phyloP scores from a whole-genome alignment of 2,888 invertebrate genomes.

The Chloromyia formosa region DNA sequence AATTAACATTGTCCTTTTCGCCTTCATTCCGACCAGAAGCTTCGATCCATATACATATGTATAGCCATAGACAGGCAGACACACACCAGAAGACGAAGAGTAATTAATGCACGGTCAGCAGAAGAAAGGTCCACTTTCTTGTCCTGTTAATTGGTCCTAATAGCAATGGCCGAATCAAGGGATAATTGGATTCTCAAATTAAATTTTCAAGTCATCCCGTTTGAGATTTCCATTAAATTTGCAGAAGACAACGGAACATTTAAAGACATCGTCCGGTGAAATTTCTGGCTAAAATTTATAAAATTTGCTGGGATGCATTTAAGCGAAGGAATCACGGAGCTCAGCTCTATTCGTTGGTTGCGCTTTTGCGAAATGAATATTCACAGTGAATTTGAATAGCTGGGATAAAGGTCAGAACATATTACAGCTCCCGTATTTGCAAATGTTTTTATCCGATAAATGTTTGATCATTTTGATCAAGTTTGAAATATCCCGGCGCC shows the following conservation, averaged over 20 bases:
- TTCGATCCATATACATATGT: no score
- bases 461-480: no score
- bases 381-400: no score
- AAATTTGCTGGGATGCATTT: no score
- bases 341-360: no score
- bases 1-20: neutral
- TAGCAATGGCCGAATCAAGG: slow-evolving; percentile 41
- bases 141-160: slow-evolving; percentile 39
- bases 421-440: no score
- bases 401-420: no score
- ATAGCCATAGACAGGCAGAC: neutral
- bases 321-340: no score
- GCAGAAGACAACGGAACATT: slow-evolving; percentile 15
- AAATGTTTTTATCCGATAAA: no score
- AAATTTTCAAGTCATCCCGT: slow-evolving; percentile 33
- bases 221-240: slow-evolving; percentile 32
- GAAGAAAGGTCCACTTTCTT: slow-evolving; percentile 40
- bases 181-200: slow-evolving; percentile 39
- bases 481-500: no score
- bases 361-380: neutral
- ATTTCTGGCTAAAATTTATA: neutral
- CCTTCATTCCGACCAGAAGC: no score
- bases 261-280: neutral
- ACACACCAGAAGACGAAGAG: neutral
- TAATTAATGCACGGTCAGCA: slow-evolving; percentile 40